Evolutionary conservation across 2,113 vertebrate genomes (phyloP).

Genomic region (Burhinus oedicnemus): DNA sequence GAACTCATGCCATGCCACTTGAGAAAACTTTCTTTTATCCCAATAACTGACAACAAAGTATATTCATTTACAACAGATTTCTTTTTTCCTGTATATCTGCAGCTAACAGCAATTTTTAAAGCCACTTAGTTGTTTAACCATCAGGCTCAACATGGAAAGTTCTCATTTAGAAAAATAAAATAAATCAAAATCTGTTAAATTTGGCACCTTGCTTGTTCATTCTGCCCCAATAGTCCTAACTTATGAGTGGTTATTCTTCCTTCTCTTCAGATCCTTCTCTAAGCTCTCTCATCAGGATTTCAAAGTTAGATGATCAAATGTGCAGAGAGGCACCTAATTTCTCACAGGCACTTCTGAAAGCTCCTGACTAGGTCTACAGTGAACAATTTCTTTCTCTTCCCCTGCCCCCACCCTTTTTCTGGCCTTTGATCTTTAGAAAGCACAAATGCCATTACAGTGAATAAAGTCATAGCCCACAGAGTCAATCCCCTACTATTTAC

Average conservation of each 20-base stretch:
- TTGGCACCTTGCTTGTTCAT: neutral
- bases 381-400: slow-evolving; percentile 43
- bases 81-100: neutral
- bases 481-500: slow-evolving; percentile 55
- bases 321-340: slow-evolving; percentile 46
- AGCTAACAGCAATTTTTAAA: neutral
- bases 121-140: neutral
- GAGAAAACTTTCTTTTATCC: slow-evolving; percentile 1
- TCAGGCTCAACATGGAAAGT: neutral
- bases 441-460: slow-evolving; percentile 51
- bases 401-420: neutral
- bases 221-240: neutral
- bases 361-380: slow-evolving; percentile 11
- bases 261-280: neutral
- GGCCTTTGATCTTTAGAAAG: slow-evolving; percentile 68
- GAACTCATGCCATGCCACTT: neutral
- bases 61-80: neutral
- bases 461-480: slow-evolving; percentile 47
- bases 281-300: slow-evolving; percentile 42
- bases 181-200: neutral
- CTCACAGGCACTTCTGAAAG: slow-evolving; percentile 55
- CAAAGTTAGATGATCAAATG: slow-evolving; percentile 55
- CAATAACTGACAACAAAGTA: neutral
- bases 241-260: neutral
- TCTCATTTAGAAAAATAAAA: neutral